phyloP scores from a whole-genome alignment of 2,797 vertebrate genomes.

The Sternarchorhynchus goeldii region DNA sequence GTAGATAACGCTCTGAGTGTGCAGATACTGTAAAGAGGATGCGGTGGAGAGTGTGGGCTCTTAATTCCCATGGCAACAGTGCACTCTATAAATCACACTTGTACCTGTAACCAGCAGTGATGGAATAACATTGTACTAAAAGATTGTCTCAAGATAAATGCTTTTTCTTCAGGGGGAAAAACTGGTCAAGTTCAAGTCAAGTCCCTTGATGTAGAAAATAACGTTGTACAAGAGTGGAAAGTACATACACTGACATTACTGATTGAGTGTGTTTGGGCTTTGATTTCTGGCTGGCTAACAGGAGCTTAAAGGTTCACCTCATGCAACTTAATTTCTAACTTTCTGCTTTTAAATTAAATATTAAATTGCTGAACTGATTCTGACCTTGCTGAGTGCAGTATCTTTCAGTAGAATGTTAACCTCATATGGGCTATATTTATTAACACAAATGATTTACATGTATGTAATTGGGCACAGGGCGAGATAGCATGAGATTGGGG shows the following conservation, averaged over 20 bases:
- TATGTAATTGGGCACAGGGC: not conserved
- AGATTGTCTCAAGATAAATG: not conserved
- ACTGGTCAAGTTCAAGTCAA: not conserved
- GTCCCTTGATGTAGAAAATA: too few relatives aligned
- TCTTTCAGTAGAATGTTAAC: too few relatives aligned
- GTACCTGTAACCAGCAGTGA: not conserved
- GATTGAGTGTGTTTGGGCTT: too few relatives aligned
- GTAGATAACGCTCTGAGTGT: not conserved
- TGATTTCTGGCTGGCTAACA: too few relatives aligned
- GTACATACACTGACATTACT: too few relatives aligned
- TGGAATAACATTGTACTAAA: not conserved
- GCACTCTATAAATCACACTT: conserved; percentile 15
- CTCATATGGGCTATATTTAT: too few relatives aligned
- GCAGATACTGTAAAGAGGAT: conserved; percentile 27
- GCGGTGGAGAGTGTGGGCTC: conserved; percentile 35
- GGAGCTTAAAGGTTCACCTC: too few relatives aligned
- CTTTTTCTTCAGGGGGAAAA: not conserved
- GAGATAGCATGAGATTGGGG: not conserved
- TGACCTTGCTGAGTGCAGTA: too few relatives aligned
- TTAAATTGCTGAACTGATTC: too few relatives aligned
- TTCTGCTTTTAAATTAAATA: too few relatives aligned
- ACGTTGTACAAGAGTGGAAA: too few relatives aligned
- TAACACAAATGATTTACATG: not conserved
- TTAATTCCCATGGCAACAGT: conserved; percentile 48
- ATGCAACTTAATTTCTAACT: too few relatives aligned